Evolutionary conservation across 2,113 vertebrate genomes (phyloP).

Genomic region (Oriolus oriolus): DNA sequence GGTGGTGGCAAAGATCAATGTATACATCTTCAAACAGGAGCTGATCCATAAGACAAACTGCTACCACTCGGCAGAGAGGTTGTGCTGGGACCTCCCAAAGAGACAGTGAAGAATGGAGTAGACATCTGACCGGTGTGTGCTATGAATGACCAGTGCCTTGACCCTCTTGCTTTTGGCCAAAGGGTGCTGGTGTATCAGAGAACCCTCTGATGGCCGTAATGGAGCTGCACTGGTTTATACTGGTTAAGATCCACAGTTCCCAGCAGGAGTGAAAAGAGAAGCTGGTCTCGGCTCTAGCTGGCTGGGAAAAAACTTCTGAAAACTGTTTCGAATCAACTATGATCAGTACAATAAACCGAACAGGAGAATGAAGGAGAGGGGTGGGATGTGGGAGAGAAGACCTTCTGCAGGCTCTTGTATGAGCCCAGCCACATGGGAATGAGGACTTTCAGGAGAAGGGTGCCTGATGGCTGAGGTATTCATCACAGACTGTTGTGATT

Average conservation of each 20-base stretch:
- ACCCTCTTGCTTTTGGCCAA: neutral
- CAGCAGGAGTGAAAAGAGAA: neutral
- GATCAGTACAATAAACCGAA: neutral
- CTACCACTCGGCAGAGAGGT: neutral
- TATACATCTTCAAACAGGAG: neutral
- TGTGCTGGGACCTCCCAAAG: neutral
- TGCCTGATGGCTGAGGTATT: fast-evolving
- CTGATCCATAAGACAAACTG: neutral
- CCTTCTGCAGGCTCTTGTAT: neutral
- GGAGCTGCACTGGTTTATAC: neutral
- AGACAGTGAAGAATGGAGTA: neutral
- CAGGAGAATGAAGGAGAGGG: neutral
- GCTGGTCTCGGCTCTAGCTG: neutral
- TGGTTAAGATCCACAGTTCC: neutral
- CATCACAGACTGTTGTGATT: neutral
- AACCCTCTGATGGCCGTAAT: neutral
- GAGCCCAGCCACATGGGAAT: neutral
- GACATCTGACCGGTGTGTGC: neutral
- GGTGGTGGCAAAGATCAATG: neutral
- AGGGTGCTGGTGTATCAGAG: neutral
- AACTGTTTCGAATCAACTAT: neutral
- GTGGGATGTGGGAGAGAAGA: neutral
- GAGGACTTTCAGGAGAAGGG: neutral
- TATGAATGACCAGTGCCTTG: neutral
- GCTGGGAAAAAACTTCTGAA: neutral